Conservation (phyloP, 2,888 invertebrate genomes). For the Plagodis dolabraria region DNA sequence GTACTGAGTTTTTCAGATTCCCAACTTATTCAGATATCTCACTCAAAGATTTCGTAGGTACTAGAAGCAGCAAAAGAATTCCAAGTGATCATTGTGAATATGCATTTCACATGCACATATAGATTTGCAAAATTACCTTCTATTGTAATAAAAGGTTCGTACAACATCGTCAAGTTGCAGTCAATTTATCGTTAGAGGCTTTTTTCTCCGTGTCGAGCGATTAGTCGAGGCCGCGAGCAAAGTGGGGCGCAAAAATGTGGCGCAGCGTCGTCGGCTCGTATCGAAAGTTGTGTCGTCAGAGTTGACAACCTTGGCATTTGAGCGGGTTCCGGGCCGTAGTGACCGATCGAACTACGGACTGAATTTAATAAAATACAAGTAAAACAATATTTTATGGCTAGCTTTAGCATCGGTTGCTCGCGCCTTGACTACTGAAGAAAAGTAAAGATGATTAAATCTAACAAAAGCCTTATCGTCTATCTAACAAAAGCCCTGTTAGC, state of each 20-base stretch:
- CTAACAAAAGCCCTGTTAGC: too few species aligned
- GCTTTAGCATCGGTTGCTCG: slow-evolving; percentile 2
- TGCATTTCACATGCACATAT: too few species aligned
- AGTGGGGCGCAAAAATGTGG: slow-evolving; percentile 81
- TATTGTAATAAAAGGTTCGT: background rate
- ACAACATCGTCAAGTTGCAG: slow-evolving; percentile 2
- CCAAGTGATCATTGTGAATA: too few species aligned
- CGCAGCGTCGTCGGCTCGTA: slow-evolving; percentile 54
- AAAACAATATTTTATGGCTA: slow-evolving; percentile 15
- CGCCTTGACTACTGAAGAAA: too few species aligned
- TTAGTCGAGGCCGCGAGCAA: slow-evolving; percentile 38
- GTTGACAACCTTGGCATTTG: slow-evolving; percentile 85
- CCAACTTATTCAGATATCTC: too few species aligned
- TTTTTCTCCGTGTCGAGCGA: slow-evolving; percentile 21
- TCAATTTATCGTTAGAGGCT: background rate
- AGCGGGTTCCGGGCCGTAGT: slow-evolving; percentile 76
- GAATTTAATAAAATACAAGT: slow-evolving; percentile 41
- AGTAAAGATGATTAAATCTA: too few species aligned
- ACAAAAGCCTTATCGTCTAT: too few species aligned
- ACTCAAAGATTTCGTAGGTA: too few species aligned
- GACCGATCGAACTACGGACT: slow-evolving; percentile 62
- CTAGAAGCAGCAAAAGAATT: too few species aligned
- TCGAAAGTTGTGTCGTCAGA: slow-evolving; percentile 83
- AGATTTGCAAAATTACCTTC: too few species aligned
- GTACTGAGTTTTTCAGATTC: too few species aligned